These are phyloP conservation scores for Orussus abietinus DNA, from an alignment of 1,140 invertebrate species.

Conservation along the genomic window DNA sequence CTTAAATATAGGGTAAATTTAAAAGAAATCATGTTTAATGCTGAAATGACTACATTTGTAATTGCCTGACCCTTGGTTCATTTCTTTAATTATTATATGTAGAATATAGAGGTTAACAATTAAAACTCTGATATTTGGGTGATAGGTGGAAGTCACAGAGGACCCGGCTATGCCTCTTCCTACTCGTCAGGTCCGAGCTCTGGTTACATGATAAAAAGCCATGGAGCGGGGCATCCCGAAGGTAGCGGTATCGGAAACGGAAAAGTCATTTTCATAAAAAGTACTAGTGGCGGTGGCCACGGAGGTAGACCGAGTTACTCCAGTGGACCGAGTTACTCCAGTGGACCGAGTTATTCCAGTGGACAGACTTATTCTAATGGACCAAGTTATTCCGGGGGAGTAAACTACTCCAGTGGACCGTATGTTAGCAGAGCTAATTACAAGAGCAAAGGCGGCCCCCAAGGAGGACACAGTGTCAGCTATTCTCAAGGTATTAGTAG, in stretches of 20 bases:
- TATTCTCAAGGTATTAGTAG: neutral
- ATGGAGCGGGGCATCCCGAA: neutral
- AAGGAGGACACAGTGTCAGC: neutral
- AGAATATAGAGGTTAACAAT: too few species aligned
- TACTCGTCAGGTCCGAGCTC: too few species aligned
- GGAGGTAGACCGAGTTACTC: neutral
- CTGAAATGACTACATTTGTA: too few species aligned
- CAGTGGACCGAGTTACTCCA: constrained; percentile 6
- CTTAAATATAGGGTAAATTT: too few species aligned
- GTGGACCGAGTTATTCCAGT: constrained; percentile 4
- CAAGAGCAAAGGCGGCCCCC: neutral
- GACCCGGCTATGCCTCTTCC: too few species aligned
- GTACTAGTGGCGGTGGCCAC: neutral
- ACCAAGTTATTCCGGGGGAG: constrained; percentile 1
- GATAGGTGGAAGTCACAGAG: too few species aligned
- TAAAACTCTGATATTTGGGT: too few species aligned
- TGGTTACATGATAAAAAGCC: too few species aligned
- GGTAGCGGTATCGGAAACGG: neutral
- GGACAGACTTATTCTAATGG: constrained; percentile 3
- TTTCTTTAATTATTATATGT: too few species aligned
- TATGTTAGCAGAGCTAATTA: neutral
- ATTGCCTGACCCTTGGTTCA: too few species aligned
- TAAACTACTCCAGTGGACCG: constrained; percentile 4
- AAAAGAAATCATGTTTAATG: too few species aligned
- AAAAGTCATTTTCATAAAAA: constrained; percentile 4